phyloP scores from a whole-genome alignment of 2,888 invertebrate genomes.

The Pollenia amentaria region DNA sequence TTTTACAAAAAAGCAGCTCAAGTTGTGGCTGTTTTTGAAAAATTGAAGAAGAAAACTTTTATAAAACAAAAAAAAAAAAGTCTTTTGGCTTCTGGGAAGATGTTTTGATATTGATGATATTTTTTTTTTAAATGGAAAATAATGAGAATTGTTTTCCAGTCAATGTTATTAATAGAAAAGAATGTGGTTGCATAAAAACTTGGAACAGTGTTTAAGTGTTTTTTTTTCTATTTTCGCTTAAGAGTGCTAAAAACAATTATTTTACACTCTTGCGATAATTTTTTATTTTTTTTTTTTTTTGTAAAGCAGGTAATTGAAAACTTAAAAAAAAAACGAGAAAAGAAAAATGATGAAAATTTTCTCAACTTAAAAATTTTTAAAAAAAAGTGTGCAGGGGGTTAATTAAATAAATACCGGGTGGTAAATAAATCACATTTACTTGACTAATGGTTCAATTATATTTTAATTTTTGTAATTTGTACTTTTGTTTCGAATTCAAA shows the following conservation, averaged over 20 bases:
- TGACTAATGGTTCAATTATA: constrained; percentile 4
- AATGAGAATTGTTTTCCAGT: constrained; percentile 56
- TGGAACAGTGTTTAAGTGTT: neutral
- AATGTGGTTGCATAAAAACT: constrained; percentile 64
- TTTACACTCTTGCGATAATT: constrained; percentile 6
- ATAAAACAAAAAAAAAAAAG: constrained; percentile 36
- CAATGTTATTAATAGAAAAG: constrained; percentile 70
- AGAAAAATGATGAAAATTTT: neutral
- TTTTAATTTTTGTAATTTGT: neutral
- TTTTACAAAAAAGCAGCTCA: neutral
- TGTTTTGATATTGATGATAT: constrained; percentile 54
- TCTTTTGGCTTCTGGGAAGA: constrained; percentile 70
- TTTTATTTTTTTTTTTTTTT: neutral
- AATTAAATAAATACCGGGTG: too few relatives aligned
- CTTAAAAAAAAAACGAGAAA: constrained; percentile 4
- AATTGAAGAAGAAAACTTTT: neutral
- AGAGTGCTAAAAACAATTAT: constrained; percentile 45
- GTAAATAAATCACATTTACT: constrained; percentile 19
- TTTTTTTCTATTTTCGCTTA: neutral
- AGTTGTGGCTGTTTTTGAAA: constrained; percentile 9
- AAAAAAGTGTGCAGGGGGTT: neutral
- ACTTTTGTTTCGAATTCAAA: neutral
- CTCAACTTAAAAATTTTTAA: neutral
- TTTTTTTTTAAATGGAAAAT: constrained; percentile 52
- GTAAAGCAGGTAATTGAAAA: constrained; percentile 29